Base-by-base conservation (phyloP, 53 echinoderm and acorn worm species). In the Mesocentrotus franciscanus region DNA sequence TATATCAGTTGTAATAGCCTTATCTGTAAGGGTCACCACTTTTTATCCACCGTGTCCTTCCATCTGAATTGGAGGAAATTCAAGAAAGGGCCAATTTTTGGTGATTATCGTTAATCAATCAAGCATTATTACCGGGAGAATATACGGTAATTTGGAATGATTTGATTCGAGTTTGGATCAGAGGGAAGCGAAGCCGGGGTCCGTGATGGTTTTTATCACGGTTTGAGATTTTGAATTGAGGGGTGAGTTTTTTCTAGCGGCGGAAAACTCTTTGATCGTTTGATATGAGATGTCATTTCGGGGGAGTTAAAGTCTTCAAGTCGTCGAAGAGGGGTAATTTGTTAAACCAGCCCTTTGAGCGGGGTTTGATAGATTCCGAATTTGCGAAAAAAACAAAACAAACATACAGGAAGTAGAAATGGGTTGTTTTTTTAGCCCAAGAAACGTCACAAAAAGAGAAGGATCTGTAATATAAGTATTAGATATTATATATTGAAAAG, bases 21-120 rank as follows among this genome's bases (percentile, higher is more conserved):
- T 13, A 57, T 56, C 87, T 20, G 8, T 22, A 58, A 39, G 58
- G 87, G 58, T 87, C 87, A 87, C 39, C n/a, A 58, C 12, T 6
- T 58, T 13, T 29, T 10, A 55, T 87, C 56, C 58, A 1, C 58
- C 29, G 4, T 27, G 7, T 24, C 87, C 20, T n/a, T 12, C 57
- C n/a, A 87, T 58, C 56, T n/a, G 29, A 58, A 87, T 27, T 14
- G 26, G 91, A 8, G 30, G 8, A 91, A 68, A 91, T 12, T 34
- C 64, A 36, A 34, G 61, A 62, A 91, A 34, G 18, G 66, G 91
- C 91, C 91, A 91, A 91, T 91, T 91, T 91, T 66, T 66, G 26
- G 64, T 58, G 91, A 91, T 91, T 91, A 91, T 91, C 62, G 66
- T 64, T 61, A 58, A 91, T 61, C 66, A 61, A 91, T 91, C 91